These are phyloP conservation scores for Agrochola lota DNA, from an alignment of 2,888 invertebrate species.

Conservation along the genomic window DNA sequence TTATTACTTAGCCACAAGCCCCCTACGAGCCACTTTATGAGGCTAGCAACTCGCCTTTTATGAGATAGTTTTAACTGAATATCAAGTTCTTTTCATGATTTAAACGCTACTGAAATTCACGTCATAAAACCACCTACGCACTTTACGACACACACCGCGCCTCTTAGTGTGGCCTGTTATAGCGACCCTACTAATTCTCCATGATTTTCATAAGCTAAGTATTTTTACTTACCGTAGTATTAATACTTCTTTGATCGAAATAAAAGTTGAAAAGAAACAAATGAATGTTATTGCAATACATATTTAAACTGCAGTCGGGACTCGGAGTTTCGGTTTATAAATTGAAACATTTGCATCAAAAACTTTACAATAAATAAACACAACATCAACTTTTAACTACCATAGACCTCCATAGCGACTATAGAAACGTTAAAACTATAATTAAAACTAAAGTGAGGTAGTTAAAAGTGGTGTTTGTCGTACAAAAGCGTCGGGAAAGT, in stretches of 20 bases:
- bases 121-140: constrained; percentile 11
- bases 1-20: no score
- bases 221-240: background rate
- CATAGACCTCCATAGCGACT: constrained; percentile 20
- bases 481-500: constrained; percentile 58
- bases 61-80: no score
- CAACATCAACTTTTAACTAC: constrained; percentile 34
- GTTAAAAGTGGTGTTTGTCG: constrained; percentile 61
- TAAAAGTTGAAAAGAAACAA: background rate
- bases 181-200: background rate
- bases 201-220: constrained; percentile 28
- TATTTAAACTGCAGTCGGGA: background rate
- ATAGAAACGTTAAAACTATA: constrained; percentile 51
- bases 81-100: background rate
- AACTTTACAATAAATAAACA: constrained; percentile 14
- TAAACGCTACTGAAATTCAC: constrained; percentile 10
- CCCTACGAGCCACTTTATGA: no score
- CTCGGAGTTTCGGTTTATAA: background rate
- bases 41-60: no score
- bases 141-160: background rate
- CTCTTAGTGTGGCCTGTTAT: constrained; percentile 26
- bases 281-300: background rate
- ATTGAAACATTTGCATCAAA: constrained; percentile 33
- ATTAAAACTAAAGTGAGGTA: constrained; percentile 58
- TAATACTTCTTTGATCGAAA: background rate